A percentile compares a stretch with the other conserved stretches of the same genome.
Evolutionary conservation across 2,797 vertebrate genomes (phyloP).

Genomic region (Neosilurus hyrtlii): DNA sequence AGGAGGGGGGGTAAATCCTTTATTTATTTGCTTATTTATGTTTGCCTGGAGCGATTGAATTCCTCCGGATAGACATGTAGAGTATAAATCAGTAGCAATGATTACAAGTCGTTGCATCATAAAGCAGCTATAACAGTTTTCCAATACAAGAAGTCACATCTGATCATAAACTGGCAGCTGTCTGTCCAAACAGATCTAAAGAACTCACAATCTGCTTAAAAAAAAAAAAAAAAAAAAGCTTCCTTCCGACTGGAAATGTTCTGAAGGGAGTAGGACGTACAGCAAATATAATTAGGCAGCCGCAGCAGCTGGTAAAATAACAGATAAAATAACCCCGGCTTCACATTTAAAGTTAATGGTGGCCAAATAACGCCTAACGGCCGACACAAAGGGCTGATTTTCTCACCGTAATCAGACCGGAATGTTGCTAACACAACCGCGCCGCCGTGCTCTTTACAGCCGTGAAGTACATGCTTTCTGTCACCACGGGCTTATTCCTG

Average conservation of each 20-base stretch:
- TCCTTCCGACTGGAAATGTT: slow-evolving; percentile 6
- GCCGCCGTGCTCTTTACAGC: background rate
- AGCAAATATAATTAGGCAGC: background rate
- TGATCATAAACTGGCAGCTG: slow-evolving; percentile 2
- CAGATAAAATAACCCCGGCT: background rate
- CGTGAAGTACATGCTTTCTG: background rate
- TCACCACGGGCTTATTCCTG: slow-evolving; percentile 14
- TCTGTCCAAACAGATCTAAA: background rate
- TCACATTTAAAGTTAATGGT: background rate
- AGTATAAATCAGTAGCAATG: background rate
- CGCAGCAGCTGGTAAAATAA: background rate
- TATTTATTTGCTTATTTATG: slow-evolving; percentile 3
- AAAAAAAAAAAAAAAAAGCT: background rate
- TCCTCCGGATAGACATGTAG: background rate
- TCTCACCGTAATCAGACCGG: background rate
- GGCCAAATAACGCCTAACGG: background rate
- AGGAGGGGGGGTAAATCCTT: background rate
- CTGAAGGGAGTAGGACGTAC: background rate
- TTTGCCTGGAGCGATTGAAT: background rate
- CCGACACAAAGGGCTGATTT: background rate
- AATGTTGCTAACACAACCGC: background rate
- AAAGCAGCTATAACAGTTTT: background rate
- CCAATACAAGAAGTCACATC: background rate
- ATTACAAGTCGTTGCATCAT: slow-evolving; percentile 28
- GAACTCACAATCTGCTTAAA: background rate